Evolutionary conservation across 2,113 vertebrate genomes (phyloP).

Genomic region (Colinus virginianus): DNA sequence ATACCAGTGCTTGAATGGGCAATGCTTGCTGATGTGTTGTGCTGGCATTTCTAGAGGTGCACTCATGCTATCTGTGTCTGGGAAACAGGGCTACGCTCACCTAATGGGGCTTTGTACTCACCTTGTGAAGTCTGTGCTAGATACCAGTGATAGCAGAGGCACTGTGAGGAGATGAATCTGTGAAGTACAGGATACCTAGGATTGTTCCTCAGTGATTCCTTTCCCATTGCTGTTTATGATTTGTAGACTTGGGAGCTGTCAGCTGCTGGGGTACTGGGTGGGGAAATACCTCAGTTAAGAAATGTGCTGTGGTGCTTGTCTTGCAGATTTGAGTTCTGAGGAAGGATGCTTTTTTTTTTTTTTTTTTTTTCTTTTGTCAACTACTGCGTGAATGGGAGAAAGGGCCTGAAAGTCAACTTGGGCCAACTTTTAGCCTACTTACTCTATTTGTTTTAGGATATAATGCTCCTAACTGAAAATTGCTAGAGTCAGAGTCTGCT

Average conservation of each 20-base stretch:
- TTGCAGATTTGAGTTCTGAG: neutral
- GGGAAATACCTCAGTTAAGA: neutral
- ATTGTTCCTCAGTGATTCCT: neutral
- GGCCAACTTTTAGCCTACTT: neutral
- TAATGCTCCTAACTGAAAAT: neutral
- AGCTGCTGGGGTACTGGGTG: neutral
- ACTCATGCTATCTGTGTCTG: neutral
- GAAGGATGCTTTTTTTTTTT: neutral
- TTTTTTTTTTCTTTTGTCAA: neutral
- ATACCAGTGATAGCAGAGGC: neutral
- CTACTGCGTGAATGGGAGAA: neutral
- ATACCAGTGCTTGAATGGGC: conserved; percentile 43
- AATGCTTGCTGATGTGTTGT: neutral
- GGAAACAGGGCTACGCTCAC: neutral
- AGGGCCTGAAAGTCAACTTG: neutral
- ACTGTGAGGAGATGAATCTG: fast-evolving
- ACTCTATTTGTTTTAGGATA: neutral
- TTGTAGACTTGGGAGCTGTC: neutral
- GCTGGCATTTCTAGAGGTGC: neutral
- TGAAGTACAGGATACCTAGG: neutral
- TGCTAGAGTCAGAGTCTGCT: neutral
- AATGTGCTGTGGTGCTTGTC: neutral
- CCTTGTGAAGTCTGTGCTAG: neutral
- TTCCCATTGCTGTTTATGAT: neutral
- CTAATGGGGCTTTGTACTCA: neutral